Percentiles rank a stretch among this genome's conserved stretches.
phyloP scores from a whole-genome alignment of 2,797 vertebrate genomes.

The Bucorvus abyssinicus region DNA sequence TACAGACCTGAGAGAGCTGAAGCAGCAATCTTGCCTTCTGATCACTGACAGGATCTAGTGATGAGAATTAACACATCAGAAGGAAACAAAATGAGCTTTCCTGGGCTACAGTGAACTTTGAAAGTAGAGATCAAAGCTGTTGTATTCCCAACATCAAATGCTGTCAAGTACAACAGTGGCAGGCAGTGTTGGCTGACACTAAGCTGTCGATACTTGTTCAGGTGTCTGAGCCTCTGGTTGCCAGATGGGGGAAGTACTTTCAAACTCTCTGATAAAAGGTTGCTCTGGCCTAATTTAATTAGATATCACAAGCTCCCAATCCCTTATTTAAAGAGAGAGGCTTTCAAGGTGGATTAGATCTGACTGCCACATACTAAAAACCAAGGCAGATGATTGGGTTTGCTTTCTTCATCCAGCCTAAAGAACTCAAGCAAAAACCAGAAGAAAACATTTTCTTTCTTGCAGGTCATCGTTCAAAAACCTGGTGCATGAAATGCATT shows the following conservation, averaged over 20 bases:
- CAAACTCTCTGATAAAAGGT: background rate
- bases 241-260: background rate
- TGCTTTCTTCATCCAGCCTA: background rate
- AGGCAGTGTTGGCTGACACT: background rate
- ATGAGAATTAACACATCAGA: slow-evolving; percentile 1
- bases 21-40: background rate
- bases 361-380: background rate
- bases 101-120: background rate
- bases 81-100: background rate
- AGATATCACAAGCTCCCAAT: background rate
- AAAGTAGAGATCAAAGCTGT: background rate
- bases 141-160: background rate
- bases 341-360: background rate
- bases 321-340: background rate
- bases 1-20: background rate
- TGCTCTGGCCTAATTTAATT: background rate
- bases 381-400: background rate
- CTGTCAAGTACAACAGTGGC: background rate
- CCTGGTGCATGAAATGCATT: background rate
- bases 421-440: background rate
- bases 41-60: background rate
- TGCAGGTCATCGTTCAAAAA: background rate
- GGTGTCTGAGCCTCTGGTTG: background rate
- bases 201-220: background rate
- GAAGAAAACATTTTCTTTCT: background rate